Conservation (phyloP, 2,888 invertebrate genomes). For the Anticlea derivata region DNA sequence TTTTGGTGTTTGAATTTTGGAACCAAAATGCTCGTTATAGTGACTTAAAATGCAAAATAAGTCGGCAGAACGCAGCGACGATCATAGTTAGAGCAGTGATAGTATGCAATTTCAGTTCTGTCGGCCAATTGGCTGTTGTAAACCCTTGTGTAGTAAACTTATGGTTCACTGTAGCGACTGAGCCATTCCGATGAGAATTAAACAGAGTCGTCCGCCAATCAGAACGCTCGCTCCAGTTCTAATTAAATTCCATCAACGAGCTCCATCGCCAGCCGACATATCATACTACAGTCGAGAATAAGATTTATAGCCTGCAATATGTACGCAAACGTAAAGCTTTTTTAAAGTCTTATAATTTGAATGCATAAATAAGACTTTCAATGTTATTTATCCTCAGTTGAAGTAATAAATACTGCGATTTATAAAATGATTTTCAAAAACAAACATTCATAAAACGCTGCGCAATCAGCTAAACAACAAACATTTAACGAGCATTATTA, state of each 20-base stretch:
- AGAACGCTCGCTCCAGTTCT: slow-evolving; percentile 48
- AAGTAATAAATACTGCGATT: slow-evolving; percentile 28
- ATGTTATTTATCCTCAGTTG: slow-evolving; percentile 28
- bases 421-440: slow-evolving; percentile 25
- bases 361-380: slow-evolving; percentile 33
- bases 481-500: slow-evolving; percentile 29
- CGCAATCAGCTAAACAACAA: slow-evolving; percentile 29
- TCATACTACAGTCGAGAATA: slow-evolving; percentile 41
- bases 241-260: slow-evolving; percentile 58
- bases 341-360: slow-evolving; percentile 34
- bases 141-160: slow-evolving; percentile 61
- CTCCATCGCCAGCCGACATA: slow-evolving; percentile 45
- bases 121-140: no score
- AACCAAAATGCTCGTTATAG: no score
- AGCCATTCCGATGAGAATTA: slow-evolving; percentile 39
- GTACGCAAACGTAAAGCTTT: slow-evolving; percentile 30
- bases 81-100: no score
- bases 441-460: slow-evolving; percentile 24
- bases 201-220: slow-evolving; percentile 48
- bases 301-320: slow-evolving; percentile 42
- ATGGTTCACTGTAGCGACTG: slow-evolving; percentile 22
- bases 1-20: no score
- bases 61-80: no score
- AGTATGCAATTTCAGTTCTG: no score
- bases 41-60: no score